Conservation (phyloP, 2,113 vertebrate species). For the Salvator merianae region DNA sequence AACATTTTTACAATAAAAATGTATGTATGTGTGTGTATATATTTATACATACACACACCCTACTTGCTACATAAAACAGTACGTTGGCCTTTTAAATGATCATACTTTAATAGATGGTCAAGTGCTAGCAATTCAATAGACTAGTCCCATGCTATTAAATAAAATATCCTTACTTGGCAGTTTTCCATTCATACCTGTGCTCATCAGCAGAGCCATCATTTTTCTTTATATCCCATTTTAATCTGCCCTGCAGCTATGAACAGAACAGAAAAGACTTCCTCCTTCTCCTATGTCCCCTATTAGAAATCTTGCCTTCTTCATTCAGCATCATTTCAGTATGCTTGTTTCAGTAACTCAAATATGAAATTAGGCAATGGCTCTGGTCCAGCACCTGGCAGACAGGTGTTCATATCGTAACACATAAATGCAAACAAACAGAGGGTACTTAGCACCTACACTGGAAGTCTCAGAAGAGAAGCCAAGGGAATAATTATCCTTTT, state of each 20-base stretch:
- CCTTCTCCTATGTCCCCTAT: neutral
- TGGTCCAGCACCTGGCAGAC: constrained; percentile 48
- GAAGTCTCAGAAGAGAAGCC: constrained; percentile 56
- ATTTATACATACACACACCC: neutral
- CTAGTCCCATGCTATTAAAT: neutral
- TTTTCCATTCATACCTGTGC: neutral
- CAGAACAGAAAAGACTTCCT: neutral
- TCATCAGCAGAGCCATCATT: constrained; percentile 5
- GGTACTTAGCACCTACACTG: constrained; percentile 57
- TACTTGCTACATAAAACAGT: too few species aligned
- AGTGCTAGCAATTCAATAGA: neutral
- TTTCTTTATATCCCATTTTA: neutral
- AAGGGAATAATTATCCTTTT: constrained; percentile 61
- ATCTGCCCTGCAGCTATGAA: neutral
- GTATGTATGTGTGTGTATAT: too few species aligned
- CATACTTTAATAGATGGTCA: neutral
- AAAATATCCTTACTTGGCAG: neutral
- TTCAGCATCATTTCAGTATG: neutral
- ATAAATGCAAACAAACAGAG: constrained; percentile 39
- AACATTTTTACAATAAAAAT: too few species aligned
- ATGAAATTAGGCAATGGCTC: constrained; percentile 39
- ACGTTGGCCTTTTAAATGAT: neutral
- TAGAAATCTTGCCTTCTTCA: constrained; percentile 17
- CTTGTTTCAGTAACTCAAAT: constrained; percentile 16
- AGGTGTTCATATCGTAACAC: constrained; percentile 57